Evolutionary conservation across 2,113 vertebrate species (phyloP), one percentile per base, ranked within the genome.

Genomic region (Alectura lathami): DNA sequence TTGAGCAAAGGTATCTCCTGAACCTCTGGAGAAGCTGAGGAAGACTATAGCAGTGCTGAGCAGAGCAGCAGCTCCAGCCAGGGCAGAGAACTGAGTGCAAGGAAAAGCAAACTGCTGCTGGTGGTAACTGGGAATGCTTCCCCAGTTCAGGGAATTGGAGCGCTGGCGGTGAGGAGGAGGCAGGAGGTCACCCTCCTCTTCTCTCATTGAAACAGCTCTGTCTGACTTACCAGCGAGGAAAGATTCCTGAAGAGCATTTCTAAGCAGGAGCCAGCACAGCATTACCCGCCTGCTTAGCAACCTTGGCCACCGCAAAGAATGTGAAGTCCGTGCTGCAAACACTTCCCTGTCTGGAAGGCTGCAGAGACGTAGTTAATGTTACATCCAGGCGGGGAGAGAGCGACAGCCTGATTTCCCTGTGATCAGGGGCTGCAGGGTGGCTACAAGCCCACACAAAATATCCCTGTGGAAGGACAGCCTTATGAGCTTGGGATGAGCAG

Each of bases 321-420:
- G 24, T 18, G 12, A 45, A 16, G 45, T 45, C 27, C 10, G 51
- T 54, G 51, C 51, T 54, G 51, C 20, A 62, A 79, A 63, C 23
- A 17, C 10, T 9, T 79, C 29, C 21, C 43, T 74, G 20, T 34
- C 42, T 40, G 26, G 48, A 62, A 74, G 36, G 13, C 32, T 34
- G 0, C 2, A 3, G 9, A 45, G 18, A 27, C 0, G 1, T 18
- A 40, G 69, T 22, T 26, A 34, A 51, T 0, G 0, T 76, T 38
- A 26, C 48, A 57, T 26, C 27, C 5, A 32, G 36, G 13, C 1
- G 3, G 4, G 67, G 56, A 26, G 32, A 11, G 14, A 27, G 9
- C 29, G 10, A 32, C 29, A 68, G 34, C 20, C 59, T 34, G 32
- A 23, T 73, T 43, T 78, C 40, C 3, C 47, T 1, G 0, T 54